Evolutionary conservation across 2,113 vertebrate genomes (phyloP).

Genomic region (Himantopus leucocephalus): DNA sequence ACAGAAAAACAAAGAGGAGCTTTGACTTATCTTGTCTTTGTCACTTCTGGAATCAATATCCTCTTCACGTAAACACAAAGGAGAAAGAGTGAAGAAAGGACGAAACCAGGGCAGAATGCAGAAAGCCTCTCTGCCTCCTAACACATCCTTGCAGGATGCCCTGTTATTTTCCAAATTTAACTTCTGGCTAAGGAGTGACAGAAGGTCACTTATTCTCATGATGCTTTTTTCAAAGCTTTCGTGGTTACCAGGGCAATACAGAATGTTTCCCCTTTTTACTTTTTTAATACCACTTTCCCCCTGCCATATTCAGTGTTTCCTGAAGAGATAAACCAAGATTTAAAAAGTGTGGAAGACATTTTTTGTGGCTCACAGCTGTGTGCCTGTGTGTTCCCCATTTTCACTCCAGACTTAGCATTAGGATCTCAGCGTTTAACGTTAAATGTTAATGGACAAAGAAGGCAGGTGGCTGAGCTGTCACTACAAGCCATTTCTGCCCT

Average conservation of each 20-base stretch:
- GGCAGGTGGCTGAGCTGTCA: background rate
- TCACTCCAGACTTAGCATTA: background rate
- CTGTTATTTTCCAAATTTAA: constrained; percentile 12
- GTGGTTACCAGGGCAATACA: background rate
- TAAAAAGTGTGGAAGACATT: background rate
- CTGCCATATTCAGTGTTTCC: background rate
- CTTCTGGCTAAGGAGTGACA: background rate
- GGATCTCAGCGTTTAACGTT: background rate
- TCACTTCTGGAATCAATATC: background rate
- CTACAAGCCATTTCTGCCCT: background rate
- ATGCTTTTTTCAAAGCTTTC: background rate
- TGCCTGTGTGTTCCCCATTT: background rate
- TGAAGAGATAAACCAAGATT: background rate
- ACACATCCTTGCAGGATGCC: background rate
- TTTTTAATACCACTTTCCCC: background rate
- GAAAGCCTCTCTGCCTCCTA: background rate
- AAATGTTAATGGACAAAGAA: background rate
- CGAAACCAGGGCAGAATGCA: background rate
- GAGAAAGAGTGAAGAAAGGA: background rate
- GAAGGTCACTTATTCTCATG: background rate
- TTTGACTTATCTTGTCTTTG: background rate
- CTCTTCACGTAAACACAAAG: background rate
- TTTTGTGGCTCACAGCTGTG: background rate
- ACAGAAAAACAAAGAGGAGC: background rate
- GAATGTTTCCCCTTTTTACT: background rate